Evolutionary conservation across 2,797 vertebrate species (phyloP), one percentile per base, ranked within the genome.

Genomic region (Rousettus madagascariensis): DNA sequence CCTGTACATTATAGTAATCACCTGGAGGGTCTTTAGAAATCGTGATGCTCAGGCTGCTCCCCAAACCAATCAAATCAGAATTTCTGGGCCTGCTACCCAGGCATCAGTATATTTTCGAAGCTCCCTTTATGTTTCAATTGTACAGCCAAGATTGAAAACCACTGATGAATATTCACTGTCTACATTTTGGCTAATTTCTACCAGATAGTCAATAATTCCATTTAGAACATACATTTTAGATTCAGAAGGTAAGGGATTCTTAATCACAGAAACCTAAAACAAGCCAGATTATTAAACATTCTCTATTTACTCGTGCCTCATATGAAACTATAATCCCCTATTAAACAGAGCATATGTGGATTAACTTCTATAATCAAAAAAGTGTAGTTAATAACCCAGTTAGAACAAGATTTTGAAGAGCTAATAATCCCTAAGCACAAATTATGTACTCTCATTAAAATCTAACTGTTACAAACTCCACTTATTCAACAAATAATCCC

Each of bases 391-490:
- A 97, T 97, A 97, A 95, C 94, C 85, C 51, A 92, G 95, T 96
- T 96, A 96, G 90, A 97, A 97, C 71, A 97, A 83, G 92, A 96
- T 86, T 96, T 94, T 95, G 87, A 97, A 94, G 97, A 82, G 90
- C 95, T 96, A 97, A 96, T 97, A 96, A 97, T 94, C 46, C 77
- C 94, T 95, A 90, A 97, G 89, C 95, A 95, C 80, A 96, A 96
- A 97, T 94, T 97, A 96, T 66, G 77, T 89, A 90, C 33, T 84
- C 90, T 97, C 95, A 95, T 96, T 97, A 97, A 96, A 97, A 96
- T 82, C 91, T 94, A 87, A 95, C 89, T 90, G 33, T 88, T 96
- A 96, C 69, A 87, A 94, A 96, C 51, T 78, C 93, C 51, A 93
- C 65, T 96, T 93, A 93, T 68, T 87, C 90, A 94, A 95, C 92